Evolutionary conservation across 2,113 vertebrate genomes (phyloP), one percentile per base, ranked within the genome.

Genomic region (Tachycineta bicolor): DNA sequence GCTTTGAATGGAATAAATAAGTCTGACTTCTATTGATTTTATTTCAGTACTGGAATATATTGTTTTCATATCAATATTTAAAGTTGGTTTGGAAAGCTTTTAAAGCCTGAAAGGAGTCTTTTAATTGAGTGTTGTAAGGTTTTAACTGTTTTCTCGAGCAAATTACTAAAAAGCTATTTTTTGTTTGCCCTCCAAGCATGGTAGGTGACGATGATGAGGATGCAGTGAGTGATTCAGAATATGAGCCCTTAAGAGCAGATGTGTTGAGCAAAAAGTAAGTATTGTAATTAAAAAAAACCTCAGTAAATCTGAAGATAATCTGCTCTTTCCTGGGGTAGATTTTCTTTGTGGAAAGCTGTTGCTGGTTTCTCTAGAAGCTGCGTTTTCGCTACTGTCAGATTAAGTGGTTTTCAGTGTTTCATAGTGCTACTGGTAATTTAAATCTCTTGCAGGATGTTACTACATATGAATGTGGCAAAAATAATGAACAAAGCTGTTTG

Each of bases 181-280:
- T 91, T 97, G 25, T 88, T 94, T 98, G 28, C 37, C 11, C 43
- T 96, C 43, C 43, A 87, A 99, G 99, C 97, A 98, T 99, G 99
- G 91, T 98, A 34, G 99, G 98, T 73, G 99, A 99, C 15, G 98
- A 99, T 17, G 99, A 99, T 63, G 99, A 99, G 37, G 99, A 99
- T 58, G 98, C 98, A 50, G 97, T 98, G 85, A 99, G 99, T 70
- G 99, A 99, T 93, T 98, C 99, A 4, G 99, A 99, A 23, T 73
- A 93, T 16, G 96, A 98, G 85, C 97, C 97, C n/a, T 94, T 99
- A 60, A 97, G 96, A 58, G 98, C 98, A 53, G 99, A 99, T 50
- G 96, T 99, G 89, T 97, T 99, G 90, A 98, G 98, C 84, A 97
- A 98, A 94, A 99, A 99, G 99, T 99, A 98, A 99, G 99, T 97